phyloP scores from a whole-genome alignment of 2,797 vertebrate genomes.

The Halcyon chelicuti region DNA sequence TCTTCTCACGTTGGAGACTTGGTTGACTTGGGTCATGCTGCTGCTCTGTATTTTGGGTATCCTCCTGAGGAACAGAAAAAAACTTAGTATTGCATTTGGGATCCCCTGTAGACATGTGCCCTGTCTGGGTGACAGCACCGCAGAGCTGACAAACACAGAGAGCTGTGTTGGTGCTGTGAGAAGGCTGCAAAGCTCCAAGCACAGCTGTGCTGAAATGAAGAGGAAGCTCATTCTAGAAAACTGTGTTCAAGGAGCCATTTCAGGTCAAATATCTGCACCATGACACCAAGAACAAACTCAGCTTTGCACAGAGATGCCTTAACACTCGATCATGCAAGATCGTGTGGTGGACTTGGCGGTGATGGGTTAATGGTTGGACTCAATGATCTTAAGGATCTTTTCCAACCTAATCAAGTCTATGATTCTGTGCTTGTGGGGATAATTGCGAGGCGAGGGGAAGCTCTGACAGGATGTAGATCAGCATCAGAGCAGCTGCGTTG shows the following conservation, averaged over 20 bases:
- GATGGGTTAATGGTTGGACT: not conserved
- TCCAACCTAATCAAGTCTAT: not conserved
- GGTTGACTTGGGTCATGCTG: rapidly evolving
- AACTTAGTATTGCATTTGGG: not conserved
- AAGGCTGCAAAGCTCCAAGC: not conserved
- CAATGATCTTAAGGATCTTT: not conserved
- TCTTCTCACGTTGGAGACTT: not conserved
- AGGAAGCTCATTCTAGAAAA: not conserved
- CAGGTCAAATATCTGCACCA: not conserved
- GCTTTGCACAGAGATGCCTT: not conserved
- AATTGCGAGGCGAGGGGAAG: not conserved
- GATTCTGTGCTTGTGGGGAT: not conserved
- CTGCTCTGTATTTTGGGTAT: not conserved
- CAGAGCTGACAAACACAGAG: rapidly evolving
- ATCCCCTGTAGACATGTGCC: not conserved
- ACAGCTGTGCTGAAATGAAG: not conserved
- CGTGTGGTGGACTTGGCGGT: not conserved
- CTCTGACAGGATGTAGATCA: not conserved
- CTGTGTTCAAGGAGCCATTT: not conserved
- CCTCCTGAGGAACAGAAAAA: not conserved
- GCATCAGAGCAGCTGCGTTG: not conserved
- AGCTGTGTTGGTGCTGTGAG: not conserved
- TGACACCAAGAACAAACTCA: not conserved
- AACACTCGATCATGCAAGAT: not conserved
- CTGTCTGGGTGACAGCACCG: not conserved